These are phyloP conservation scores for Syrmaticus mikado DNA, from an alignment of 2,113 vertebrate species.

Conservation along the genomic window DNA sequence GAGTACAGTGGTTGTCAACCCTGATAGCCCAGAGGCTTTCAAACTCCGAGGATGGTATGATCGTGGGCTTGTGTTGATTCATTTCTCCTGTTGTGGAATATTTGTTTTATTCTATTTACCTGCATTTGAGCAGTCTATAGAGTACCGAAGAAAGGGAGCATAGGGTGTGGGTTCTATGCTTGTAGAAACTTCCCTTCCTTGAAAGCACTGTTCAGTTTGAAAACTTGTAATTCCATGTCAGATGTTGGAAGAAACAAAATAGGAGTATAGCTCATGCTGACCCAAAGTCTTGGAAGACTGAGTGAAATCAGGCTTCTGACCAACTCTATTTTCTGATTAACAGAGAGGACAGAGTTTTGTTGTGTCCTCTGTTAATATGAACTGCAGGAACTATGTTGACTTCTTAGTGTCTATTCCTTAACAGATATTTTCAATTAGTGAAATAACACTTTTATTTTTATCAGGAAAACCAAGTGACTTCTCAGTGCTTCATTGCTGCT, in stretches of 20 bases:
- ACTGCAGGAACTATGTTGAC: background rate
- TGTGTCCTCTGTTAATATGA: background rate
- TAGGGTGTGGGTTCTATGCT: background rate
- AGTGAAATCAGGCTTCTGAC: constrained; percentile 25
- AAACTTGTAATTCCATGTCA: constrained; percentile 59
- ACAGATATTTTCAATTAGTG: constrained; percentile 17
- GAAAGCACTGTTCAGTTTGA: constrained; percentile 45
- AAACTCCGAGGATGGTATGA: constrained; percentile 95
- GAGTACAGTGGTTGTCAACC: constrained; percentile 93
- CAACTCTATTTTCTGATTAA: constrained; percentile 1
- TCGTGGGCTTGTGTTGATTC: constrained; percentile 5
- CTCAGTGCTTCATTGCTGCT: background rate
- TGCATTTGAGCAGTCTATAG: background rate
- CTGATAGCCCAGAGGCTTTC: constrained; percentile 94
- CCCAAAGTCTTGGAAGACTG: constrained; percentile 47
- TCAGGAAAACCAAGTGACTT: constrained; percentile 48
- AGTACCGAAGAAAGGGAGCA: background rate
- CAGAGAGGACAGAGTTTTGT: background rate
- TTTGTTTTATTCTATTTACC: background rate
- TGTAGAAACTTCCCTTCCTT: background rate
- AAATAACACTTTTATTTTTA: constrained; percentile 44
- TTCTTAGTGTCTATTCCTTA: background rate
- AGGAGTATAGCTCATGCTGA: background rate
- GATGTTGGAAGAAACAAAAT: constrained; percentile 45
- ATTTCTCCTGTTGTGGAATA: background rate